phyloP scores from a whole-genome alignment of 2,113 vertebrate genomes.

The Sisor rabdophorus region DNA sequence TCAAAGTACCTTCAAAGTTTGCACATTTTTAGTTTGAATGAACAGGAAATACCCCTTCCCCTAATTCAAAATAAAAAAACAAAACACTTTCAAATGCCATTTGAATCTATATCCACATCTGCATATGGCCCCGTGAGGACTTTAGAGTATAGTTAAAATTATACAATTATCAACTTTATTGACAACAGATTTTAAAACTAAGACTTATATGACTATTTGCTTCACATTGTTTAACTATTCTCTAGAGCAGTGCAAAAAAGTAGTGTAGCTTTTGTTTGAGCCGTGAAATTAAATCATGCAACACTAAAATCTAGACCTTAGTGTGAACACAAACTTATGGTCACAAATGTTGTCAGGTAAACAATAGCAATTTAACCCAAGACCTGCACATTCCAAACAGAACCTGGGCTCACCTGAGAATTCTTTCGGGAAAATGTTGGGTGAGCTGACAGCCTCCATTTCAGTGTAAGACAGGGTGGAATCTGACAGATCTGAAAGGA shows the following conservation, averaged over 20 bases:
- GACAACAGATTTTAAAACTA: slow-evolving; percentile 6
- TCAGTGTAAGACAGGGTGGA: slow-evolving; percentile 99
- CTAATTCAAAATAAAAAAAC: neutral
- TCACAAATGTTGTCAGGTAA: neutral
- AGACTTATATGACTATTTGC: slow-evolving; percentile 19
- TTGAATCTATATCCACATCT: slow-evolving; percentile 31
- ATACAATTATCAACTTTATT: no score
- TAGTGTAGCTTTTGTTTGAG: slow-evolving; percentile 38
- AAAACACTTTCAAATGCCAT: neutral
- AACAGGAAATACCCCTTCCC: slow-evolving; percentile 6
- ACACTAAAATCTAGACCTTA: slow-evolving; percentile 15
- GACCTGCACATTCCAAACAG: neutral
- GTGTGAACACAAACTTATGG: neutral
- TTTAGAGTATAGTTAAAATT: slow-evolving; percentile 37
- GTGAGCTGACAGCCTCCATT: slow-evolving; percentile 90
- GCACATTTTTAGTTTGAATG: slow-evolving; percentile 52
- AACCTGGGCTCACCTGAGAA: slow-evolving; percentile 85
- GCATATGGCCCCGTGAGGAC: slow-evolving; percentile 24
- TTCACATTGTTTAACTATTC: slow-evolving; percentile 12
- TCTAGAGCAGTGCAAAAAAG: slow-evolving; percentile 2
- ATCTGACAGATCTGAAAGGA: slow-evolving; percentile 87
- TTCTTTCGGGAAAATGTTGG: slow-evolving; percentile 83
- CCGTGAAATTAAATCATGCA: slow-evolving; percentile 34
- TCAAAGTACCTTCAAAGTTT: slow-evolving; percentile 57
- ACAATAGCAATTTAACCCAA: neutral